A percentile compares a stretch with the other conserved stretches of the same genome.
phyloP scores from a whole-genome alignment of 2,113 vertebrate species.

The Brevimyrus niger region DNA sequence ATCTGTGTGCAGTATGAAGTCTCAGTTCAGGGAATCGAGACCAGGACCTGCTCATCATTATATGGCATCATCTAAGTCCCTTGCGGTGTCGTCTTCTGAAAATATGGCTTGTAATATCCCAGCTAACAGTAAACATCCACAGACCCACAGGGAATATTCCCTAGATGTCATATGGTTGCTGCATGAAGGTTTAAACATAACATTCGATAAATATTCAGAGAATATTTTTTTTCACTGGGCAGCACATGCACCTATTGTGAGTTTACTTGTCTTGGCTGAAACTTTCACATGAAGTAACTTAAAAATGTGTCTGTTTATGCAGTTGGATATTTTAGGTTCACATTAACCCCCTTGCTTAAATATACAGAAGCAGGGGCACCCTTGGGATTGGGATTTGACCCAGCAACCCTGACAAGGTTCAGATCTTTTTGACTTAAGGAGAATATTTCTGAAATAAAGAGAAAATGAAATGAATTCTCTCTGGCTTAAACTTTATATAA shows the following conservation, averaged over 20 bases:
- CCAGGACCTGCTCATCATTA: background rate
- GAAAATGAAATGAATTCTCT: background rate
- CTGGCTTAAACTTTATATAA: background rate
- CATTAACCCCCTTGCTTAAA: background rate
- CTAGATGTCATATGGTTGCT: background rate
- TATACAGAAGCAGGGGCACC: background rate
- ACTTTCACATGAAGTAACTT: background rate
- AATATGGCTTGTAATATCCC: background rate
- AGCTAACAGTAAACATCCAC: background rate
- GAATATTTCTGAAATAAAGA: background rate
- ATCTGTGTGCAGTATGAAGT: background rate
- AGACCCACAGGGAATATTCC: background rate
- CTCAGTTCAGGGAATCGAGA: background rate
- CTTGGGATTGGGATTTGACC: background rate
- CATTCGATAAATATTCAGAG: background rate
- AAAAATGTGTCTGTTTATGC: background rate
- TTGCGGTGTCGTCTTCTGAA: background rate
- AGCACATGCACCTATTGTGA: background rate
- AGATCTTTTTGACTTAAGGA: background rate
- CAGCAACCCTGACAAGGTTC: background rate
- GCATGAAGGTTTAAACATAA: constrained; percentile 2
- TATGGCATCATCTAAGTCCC: background rate
- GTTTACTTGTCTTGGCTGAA: background rate
- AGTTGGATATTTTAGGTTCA: background rate
- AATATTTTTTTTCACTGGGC: background rate